Evolutionary conservation across 2,797 vertebrate species (phyloP), one percentile per base, ranked within the genome.

Genomic region (Chanos chanos): DNA sequence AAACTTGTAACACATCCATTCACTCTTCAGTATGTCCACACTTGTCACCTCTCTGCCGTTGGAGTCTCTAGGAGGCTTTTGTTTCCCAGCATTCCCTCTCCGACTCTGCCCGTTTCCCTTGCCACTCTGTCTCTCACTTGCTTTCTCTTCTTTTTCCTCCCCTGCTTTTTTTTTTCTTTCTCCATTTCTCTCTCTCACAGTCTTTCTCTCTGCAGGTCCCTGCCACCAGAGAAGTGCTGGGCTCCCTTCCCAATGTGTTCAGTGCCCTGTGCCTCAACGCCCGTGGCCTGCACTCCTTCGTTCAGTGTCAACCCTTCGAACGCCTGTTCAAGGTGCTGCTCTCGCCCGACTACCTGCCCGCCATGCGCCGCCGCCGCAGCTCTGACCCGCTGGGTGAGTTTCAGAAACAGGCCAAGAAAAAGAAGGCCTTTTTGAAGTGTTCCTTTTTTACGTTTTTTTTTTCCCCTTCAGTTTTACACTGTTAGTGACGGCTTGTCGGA

Each of bases 301-400:
- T 98, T 68, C 95, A 96, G 73, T 98, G 96, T 84, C 96, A 98
- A 82, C 96, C 96, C 51, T 98, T 98, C 70, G 96, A 97, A 79
- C 91, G 96, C 27, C 93, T 98, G 77, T 98, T 98, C 85, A 98
- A 98, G 90, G 96, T 98, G 78, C 92, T 98, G 78, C 86, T 98
- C 40, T 98, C 95, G n/a, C 95, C 96, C 0, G 96, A 98, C 71
- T 98, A 98, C 78, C 89, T 98, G 60, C 96, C 96, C 4, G 96
- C 96, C 64, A 98, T 98, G 96, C 79, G 96, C 12, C 86, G 96
- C 1, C 86, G 96, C 1, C 91, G 95, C 61, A 97, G 95, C 81
- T 98, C 96, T 5, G 96, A 98, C 77, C 96, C 96, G 1, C 83
- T 98, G 37, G 96, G 96, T 98, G 77, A 91, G 89, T 72, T 68